phyloP scores from a whole-genome alignment of 2,888 invertebrate genomes.

The Tipula lateralis region DNA sequence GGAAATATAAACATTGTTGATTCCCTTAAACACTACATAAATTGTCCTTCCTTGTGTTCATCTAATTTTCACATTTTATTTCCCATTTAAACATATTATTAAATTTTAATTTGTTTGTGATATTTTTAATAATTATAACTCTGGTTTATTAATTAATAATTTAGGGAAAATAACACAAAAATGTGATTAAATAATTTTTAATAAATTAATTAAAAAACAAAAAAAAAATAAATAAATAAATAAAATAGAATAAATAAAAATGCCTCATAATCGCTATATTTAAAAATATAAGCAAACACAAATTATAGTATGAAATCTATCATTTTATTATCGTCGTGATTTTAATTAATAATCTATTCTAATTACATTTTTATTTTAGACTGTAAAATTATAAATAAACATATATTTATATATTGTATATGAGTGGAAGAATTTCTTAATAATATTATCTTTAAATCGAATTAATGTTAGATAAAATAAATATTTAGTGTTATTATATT shows the following conservation, averaged over 20 bases:
- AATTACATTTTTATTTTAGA: background rate
- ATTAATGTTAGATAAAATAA: slow-evolving; percentile 9
- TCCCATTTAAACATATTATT: background rate
- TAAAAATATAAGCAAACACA: background rate
- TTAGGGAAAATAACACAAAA: slow-evolving; percentile 24
- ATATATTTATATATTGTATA: background rate
- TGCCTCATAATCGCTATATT: slow-evolving; percentile 3
- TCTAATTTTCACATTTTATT: background rate
- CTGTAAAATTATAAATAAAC: background rate
- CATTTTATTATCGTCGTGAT: background rate
- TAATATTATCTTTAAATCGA: background rate
- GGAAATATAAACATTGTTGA: background rate
- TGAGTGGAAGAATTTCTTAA: slow-evolving; percentile 11
- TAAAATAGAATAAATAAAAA: background rate
- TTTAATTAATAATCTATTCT: background rate
- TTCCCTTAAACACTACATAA: background rate
- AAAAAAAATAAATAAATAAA: background rate
- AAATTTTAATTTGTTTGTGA: background rate
- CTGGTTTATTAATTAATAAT: background rate
- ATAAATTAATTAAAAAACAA: background rate
- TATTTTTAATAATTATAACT: background rate
- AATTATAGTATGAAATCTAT: background rate
- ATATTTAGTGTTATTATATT: slow-evolving; percentile 24
- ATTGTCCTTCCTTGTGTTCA: background rate
- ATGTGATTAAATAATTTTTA: slow-evolving; percentile 4